These are phyloP conservation scores for Dryomyza anilis DNA, from an alignment of 2,888 invertebrate genomes.

Conservation along the genomic window DNA sequence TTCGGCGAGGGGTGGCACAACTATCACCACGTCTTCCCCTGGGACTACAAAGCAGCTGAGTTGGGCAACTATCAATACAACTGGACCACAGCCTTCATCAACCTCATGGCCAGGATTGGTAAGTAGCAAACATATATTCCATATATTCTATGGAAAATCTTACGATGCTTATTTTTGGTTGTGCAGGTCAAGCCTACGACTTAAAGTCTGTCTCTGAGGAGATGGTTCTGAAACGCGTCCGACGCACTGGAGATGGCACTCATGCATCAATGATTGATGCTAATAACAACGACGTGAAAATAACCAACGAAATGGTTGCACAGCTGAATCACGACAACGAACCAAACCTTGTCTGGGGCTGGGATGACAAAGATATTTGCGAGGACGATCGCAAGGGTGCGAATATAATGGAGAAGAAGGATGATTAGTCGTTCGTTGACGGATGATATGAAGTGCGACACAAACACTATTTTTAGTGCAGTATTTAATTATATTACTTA, in stretches of 20 bases:
- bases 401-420: conserved; percentile 49
- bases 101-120: conserved; percentile 75
- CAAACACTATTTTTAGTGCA: conserved; percentile 40
- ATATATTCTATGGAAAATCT: background rate
- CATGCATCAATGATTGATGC: conserved; percentile 56
- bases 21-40: conserved; percentile 87
- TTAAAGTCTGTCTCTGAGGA: conserved; percentile 77
- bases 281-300: conserved; percentile 48
- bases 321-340: conserved; percentile 58
- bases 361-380: conserved; percentile 79
- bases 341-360: conserved; percentile 75
- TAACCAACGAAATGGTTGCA: conserved; percentile 48
- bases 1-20: conserved; percentile 87
- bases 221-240: conserved; percentile 72
- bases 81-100: conserved; percentile 69
- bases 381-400: conserved; percentile 69
- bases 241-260: conserved; percentile 76
- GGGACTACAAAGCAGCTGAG: conserved; percentile 79
- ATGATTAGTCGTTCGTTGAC: conserved; percentile 39
- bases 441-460: conserved; percentile 7
- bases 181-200: conserved; percentile 82
- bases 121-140: conserved; percentile 32
- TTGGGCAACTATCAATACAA: conserved; percentile 71
- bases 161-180: background rate
- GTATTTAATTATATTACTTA: conserved; percentile 46